phyloP scores from a whole-genome alignment of 1,140 invertebrate species.

The Aphaenogaster ashmeadi region DNA sequence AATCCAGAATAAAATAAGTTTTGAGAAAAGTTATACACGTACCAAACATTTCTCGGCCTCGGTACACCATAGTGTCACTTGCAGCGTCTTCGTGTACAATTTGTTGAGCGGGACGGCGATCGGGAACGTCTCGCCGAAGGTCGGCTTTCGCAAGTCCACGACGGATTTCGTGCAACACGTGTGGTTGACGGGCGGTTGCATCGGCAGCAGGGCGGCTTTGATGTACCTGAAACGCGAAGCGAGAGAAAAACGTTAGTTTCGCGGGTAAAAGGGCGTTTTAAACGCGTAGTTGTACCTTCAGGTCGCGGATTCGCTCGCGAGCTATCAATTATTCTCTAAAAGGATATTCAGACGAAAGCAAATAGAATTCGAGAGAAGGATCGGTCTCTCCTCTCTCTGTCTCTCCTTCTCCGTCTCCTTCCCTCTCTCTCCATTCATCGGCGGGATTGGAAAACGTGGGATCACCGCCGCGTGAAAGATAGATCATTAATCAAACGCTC shows the following conservation, averaged over 20 bases:
- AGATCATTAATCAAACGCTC: constrained; percentile 52
- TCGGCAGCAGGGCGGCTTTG: constrained; percentile 93
- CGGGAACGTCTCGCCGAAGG: constrained; percentile 93
- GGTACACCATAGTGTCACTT: constrained; percentile 94
- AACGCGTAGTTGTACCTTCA: neutral
- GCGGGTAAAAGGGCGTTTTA: neutral
- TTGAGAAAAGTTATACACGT: constrained; percentile 82
- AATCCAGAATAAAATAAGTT: neutral
- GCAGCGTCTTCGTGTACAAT: constrained; percentile 94
- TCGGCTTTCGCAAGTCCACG: constrained; percentile 92
- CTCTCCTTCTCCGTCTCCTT: neutral
- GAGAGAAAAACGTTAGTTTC: constrained; percentile 19
- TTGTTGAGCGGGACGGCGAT: constrained; percentile 92
- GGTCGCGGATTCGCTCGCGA: neutral
- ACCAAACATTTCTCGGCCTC: constrained; percentile 94
- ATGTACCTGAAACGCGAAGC: constrained; percentile 90
- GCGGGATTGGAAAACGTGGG: constrained; percentile 32
- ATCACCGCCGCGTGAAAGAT: constrained; percentile 29
- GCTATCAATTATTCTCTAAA: constrained; percentile 38
- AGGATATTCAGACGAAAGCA: constrained; percentile 13
- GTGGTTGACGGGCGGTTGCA: constrained; percentile 88
- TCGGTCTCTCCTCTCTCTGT: neutral
- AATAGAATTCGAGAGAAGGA: constrained; percentile 3
- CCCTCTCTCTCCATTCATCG: neutral
- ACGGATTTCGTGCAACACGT: constrained; percentile 92